Conservation (phyloP, 2,888 invertebrate species). For the Chirona hameri region DNA sequence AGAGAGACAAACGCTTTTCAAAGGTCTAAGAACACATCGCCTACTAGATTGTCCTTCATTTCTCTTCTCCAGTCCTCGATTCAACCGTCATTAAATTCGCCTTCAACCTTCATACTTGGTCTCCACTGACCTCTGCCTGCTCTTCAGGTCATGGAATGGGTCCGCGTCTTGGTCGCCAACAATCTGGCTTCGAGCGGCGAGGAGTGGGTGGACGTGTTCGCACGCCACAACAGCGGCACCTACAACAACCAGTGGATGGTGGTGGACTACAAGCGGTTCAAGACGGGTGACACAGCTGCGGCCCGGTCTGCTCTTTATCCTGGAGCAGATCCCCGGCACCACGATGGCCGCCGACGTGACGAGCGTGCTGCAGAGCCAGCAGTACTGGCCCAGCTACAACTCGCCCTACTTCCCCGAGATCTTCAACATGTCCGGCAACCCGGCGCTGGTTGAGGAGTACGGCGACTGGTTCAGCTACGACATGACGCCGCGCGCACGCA, state of each 20-base stretch:
- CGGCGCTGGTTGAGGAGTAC: slow-evolving; percentile 53
- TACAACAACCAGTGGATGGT: slow-evolving; percentile 85
- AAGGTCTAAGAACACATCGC: too few species aligned
- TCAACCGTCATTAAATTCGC: too few species aligned
- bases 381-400: slow-evolving; percentile 73
- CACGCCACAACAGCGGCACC: slow-evolving; percentile 69
- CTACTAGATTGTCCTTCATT: too few species aligned
- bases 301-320: slow-evolving; percentile 60
- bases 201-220: slow-evolving; percentile 68
- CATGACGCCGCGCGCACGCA: slow-evolving; percentile 61
- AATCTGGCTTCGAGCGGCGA: slow-evolving; percentile 67
- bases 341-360: slow-evolving; percentile 65
- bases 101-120: too few species aligned
- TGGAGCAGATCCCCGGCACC: slow-evolving; percentile 72
- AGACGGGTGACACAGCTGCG: slow-evolving; percentile 47
- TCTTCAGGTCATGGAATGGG: slow-evolving; percentile 60
- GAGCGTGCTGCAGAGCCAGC: slow-evolving; percentile 57
- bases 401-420: slow-evolving; percentile 61
- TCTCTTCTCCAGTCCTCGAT: too few species aligned
- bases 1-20: too few species aligned
- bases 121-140: too few species aligned
- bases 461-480: slow-evolving; percentile 62
- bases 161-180: slow-evolving; percentile 77
- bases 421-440: slow-evolving; percentile 60
- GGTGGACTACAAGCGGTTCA: slow-evolving; percentile 66